Evolutionary conservation across 1,140 invertebrate genomes (phyloP), one percentile per base, ranked within the genome.

Genomic region (Rhagoletis pomonella): DNA sequence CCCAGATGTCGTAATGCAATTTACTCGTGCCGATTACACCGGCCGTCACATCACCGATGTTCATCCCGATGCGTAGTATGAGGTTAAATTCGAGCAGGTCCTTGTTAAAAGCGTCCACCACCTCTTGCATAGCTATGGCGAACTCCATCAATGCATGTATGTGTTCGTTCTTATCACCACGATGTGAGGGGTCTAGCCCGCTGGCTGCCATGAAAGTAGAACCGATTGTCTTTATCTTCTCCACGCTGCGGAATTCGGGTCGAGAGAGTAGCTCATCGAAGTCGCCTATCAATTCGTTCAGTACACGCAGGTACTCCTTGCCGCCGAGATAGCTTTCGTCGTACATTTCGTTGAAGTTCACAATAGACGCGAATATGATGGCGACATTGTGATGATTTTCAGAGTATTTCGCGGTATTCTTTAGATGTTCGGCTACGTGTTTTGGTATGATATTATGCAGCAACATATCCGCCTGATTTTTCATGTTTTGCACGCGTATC

Each of bases 141-240:
- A 98, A 99, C 89, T 98, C 97, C 94, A 99, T 95, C 0, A 99
- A 93, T 42, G 97, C 96, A 90, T 96, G 97, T 1, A 99, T 94
- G 93, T 99, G 98, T 64, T 96, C 95, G 89, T 97, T 93, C 0
- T 96, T 95, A 84, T 96, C 94, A 0, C 94, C 92, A 17, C 96
- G 94, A 88, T 96, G 94, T 88, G 95, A 94, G 0, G 97, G 96
- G 94, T 98, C 98, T 17, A 99, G 93, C 0, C 98, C 98, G 87
- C 97, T 98, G 0, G 98, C 98, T 2, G 98, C 98, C 98, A 99
- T 99, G 89, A 98, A 99, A 0, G 98, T 99, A 88, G 97, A 97
- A 4, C 98, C 98, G 88, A 99, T 99, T 0, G 98, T 99, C 93
- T 99, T 99, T 88, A 99, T 99, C 93, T 99, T 99, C 92, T 99